phyloP scores from a whole-genome alignment of 2,888 invertebrate species.

The Heliconius ismenius region DNA sequence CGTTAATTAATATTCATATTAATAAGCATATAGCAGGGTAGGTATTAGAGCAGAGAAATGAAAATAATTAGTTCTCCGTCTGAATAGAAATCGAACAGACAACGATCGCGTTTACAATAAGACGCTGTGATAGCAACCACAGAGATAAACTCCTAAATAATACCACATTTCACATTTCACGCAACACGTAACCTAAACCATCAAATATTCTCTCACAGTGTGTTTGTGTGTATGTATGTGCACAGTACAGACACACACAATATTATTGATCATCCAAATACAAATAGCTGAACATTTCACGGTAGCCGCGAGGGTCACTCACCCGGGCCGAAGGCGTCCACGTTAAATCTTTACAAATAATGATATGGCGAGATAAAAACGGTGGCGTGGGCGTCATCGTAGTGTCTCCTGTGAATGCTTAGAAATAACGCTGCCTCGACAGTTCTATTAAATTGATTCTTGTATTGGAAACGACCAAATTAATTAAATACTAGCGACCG shows the following conservation, averaged over 20 bases:
- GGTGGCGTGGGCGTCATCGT: slow-evolving; percentile 15
- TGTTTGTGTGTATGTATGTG: neutral
- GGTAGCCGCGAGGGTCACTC: slow-evolving; percentile 35
- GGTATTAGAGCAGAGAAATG: neutral
- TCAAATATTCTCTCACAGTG: slow-evolving; percentile 7
- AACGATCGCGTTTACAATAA: neutral
- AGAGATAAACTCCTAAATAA: neutral
- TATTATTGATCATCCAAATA: slow-evolving; percentile 28
- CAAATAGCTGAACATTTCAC: slow-evolving; percentile 29
- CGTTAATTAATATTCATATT: too few species aligned
- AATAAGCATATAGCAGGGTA: neutral
- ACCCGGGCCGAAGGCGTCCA: slow-evolving; percentile 37
- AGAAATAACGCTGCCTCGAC: neutral
- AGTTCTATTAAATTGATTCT: neutral
- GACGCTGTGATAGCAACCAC: too few species aligned
- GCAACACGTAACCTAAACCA: neutral
- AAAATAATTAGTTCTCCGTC: neutral
- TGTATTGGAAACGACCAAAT: neutral
- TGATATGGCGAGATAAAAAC: slow-evolving; percentile 30
- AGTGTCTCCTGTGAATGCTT: neutral
- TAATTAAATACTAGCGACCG: neutral
- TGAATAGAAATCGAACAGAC: neutral
- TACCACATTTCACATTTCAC: neutral
- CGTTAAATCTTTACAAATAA: slow-evolving; percentile 42
- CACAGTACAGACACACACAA: neutral